A percentile compares a stretch with the other conserved stretches of the same genome.
These are phyloP conservation scores for Thunnus albacares DNA, from an alignment of 2,797 vertebrate species.

Conservation along the genomic window DNA sequence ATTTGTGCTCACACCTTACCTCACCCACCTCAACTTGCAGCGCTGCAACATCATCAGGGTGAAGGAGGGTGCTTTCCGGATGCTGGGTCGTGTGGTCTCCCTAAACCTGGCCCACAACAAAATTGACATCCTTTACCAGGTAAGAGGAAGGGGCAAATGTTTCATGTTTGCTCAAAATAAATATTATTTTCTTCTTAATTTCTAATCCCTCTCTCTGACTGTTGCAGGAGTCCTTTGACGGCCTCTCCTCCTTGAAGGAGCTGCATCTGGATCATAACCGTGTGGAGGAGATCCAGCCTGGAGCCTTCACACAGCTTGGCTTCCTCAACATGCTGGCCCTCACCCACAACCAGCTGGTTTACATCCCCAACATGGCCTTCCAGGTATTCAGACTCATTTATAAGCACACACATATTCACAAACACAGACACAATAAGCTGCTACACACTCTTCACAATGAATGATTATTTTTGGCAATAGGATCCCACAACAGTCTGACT, in stretches of 20 bases:
- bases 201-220: not conserved
- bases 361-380: conserved; percentile 94
- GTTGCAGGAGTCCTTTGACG: conserved; percentile 90
- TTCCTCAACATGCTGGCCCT: conserved; percentile 89
- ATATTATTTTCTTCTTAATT: not conserved
- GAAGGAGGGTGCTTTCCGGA: conserved; percentile 91
- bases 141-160: conserved; percentile 23
- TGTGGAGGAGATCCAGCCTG: conserved; percentile 92
- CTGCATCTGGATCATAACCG: conserved; percentile 89
- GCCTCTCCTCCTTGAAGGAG: conserved; percentile 90
- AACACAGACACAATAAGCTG: not conserved
- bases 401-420: not conserved
- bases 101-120: conserved; percentile 91
- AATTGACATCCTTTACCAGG: conserved; percentile 90
- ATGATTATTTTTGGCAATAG: not conserved
- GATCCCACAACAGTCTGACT: not conserved
- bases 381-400: conserved; percentile 70
- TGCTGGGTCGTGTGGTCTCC: conserved; percentile 89
- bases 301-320: conserved; percentile 90
- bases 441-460: not conserved
- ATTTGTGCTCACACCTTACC: conserved; percentile 87
- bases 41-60: conserved; percentile 87
- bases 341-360: conserved; percentile 90
- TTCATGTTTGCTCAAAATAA: not conserved
- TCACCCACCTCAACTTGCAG: conserved; percentile 91